These are phyloP conservation scores for Phylloscopus trochilus DNA, from an alignment of 2,113 vertebrate species.

Conservation along the genomic window DNA sequence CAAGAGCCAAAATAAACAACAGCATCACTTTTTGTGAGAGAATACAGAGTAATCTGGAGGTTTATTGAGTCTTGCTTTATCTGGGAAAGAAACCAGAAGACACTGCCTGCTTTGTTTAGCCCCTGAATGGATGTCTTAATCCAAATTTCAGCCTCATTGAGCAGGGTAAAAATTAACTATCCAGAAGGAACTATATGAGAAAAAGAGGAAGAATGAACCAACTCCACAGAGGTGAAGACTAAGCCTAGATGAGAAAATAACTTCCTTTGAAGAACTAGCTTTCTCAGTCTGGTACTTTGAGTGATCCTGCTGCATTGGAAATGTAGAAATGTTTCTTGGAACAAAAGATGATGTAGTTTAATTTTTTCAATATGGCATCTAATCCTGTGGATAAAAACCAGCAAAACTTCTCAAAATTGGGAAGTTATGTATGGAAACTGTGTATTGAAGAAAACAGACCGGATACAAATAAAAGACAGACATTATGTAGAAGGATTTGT, in stretches of 20 bases:
- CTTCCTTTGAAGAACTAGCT: neutral
- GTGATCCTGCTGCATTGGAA: neutral
- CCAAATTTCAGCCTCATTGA: slow-evolving; percentile 40
- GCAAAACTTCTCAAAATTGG: neutral
- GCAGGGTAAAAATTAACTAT: slow-evolving; percentile 36
- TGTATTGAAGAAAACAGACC: neutral
- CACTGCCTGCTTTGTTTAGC: slow-evolving; percentile 22
- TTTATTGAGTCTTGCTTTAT: slow-evolving; percentile 40
- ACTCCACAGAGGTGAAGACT: neutral
- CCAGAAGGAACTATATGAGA: neutral
- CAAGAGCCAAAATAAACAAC: neutral
- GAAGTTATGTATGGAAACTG: neutral
- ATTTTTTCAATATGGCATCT: neutral
- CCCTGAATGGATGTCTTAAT: slow-evolving; percentile 24
- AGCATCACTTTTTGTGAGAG: neutral
- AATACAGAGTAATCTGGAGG: neutral
- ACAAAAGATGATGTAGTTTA: neutral
- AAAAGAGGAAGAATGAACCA: slow-evolving; percentile 6
- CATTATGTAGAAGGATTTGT: neutral
- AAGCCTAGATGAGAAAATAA: neutral
- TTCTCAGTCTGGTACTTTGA: neutral
- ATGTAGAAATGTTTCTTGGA: neutral
- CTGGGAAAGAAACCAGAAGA: slow-evolving; percentile 21
- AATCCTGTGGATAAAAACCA: neutral
- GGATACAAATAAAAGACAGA: neutral